Conservation (phyloP, 2,113 vertebrate genomes). For the Sapajus apella region DNA sequence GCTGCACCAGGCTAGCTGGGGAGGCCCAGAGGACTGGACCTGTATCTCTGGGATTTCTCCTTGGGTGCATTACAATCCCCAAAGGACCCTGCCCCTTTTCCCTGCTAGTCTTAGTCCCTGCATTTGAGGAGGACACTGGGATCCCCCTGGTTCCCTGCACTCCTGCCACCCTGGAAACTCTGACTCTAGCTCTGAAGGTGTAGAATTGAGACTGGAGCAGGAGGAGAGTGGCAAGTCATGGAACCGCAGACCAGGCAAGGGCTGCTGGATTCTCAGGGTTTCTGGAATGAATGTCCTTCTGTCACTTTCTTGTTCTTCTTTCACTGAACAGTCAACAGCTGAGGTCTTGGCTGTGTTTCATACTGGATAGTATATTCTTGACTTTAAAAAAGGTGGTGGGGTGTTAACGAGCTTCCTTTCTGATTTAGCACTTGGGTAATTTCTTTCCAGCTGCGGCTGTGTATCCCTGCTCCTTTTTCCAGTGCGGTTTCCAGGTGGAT, state of each 20-base stretch:
- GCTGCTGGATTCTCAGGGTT: neutral
- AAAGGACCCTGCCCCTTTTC: neutral
- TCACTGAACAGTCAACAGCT: neutral
- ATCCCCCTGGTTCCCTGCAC: neutral
- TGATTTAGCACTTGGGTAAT: conserved; percentile 32
- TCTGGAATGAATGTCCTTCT: neutral
- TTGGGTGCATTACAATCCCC: neutral
- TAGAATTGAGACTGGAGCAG: neutral
- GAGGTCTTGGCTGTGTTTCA: neutral
- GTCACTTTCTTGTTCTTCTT: neutral
- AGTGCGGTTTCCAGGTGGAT: conserved; percentile 35
- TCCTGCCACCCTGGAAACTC: neutral
- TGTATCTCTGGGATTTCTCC: neutral
- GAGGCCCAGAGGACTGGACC: neutral
- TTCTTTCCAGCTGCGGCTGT: neutral
- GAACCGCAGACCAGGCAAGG: neutral
- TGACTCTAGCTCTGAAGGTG: neutral
- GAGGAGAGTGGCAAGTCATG: neutral
- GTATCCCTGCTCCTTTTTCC: neutral
- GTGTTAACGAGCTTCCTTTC: conserved; percentile 38
- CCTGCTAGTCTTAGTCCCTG: neutral
- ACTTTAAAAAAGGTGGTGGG: conserved; percentile 16
- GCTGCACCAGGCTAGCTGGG: neutral
- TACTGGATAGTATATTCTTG: neutral
- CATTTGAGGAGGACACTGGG: neutral